Evolutionary conservation across 1,140 invertebrate species (phyloP).

Genomic region (Ostrea denselamellosa): DNA sequence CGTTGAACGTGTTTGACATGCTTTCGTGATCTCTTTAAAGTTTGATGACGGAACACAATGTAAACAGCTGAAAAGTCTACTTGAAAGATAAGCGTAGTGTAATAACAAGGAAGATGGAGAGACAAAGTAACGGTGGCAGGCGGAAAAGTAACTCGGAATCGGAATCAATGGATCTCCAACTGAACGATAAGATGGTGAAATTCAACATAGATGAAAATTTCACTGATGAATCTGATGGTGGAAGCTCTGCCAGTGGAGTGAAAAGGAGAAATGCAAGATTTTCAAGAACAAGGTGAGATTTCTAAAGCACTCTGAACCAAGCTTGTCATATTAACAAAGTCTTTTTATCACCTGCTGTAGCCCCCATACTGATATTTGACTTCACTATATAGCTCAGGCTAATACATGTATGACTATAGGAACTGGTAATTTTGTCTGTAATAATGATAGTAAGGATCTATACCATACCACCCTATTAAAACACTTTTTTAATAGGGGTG

Average conservation of each 20-base stretch:
- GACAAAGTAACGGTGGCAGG: background rate
- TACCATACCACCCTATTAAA: too few relatives aligned
- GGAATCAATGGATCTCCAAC: background rate
- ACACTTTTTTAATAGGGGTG: too few relatives aligned
- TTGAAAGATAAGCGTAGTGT: background rate
- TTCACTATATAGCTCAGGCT: too few relatives aligned
- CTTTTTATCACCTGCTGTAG: too few relatives aligned
- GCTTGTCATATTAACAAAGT: too few relatives aligned
- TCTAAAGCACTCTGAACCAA: too few relatives aligned
- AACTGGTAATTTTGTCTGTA: too few relatives aligned
- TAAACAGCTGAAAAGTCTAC: background rate
- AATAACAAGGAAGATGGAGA: background rate
- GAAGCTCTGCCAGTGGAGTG: background rate
- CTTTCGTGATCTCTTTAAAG: background rate
- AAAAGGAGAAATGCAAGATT: conserved; percentile 28
- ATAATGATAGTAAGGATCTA: too few relatives aligned
- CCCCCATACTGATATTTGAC: too few relatives aligned
- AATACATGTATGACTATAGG: too few relatives aligned
- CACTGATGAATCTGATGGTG: conserved; percentile 14
- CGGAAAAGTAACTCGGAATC: conserved; percentile 20
- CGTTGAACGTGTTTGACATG: background rate
- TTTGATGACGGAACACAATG: background rate
- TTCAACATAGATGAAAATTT: conserved; percentile 9
- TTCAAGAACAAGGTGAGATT: background rate
- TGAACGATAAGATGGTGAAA: background rate